Percentiles rank a stretch among this genome's conserved stretches.
These are phyloP conservation scores for Sardina pilchardus DNA, from an alignment of 2,113 vertebrate species.

Conservation along the genomic window DNA sequence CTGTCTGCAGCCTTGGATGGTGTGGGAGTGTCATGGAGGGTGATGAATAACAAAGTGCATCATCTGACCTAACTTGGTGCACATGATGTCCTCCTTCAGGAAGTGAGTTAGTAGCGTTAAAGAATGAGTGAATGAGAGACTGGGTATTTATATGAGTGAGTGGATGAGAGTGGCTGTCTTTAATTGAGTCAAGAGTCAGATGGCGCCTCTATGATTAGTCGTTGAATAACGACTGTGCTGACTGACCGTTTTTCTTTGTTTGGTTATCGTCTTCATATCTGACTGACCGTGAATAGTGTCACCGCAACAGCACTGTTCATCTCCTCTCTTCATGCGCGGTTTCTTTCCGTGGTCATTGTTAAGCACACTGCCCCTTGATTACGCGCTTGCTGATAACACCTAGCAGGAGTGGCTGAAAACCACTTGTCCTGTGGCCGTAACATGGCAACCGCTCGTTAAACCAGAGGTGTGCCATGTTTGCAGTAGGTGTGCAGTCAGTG, in stretches of 20 bases:
- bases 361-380: not conserved
- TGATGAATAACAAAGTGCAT: not conserved
- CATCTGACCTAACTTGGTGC: not conserved
- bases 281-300: too few species aligned
- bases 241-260: not conserved
- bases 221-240: too few species aligned
- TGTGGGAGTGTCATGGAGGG: not conserved
- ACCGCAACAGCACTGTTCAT: too few species aligned
- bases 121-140: too few species aligned
- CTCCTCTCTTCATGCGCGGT: not conserved
- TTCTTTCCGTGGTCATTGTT: not conserved
- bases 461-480: not conserved
- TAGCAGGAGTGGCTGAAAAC: not conserved
- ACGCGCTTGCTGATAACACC: not conserved
- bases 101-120: not conserved
- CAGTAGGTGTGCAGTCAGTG: not conserved
- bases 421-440: not conserved
- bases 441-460: not conserved
- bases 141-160: not conserved
- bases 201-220: not conserved
- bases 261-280: too few species aligned
- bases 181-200: not conserved
- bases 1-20: conserved; percentile 13
- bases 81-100: not conserved
- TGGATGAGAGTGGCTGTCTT: too few species aligned